Conservation (phyloP, 1,140 invertebrate genomes). For the Meloidogyne hapla region DNA sequence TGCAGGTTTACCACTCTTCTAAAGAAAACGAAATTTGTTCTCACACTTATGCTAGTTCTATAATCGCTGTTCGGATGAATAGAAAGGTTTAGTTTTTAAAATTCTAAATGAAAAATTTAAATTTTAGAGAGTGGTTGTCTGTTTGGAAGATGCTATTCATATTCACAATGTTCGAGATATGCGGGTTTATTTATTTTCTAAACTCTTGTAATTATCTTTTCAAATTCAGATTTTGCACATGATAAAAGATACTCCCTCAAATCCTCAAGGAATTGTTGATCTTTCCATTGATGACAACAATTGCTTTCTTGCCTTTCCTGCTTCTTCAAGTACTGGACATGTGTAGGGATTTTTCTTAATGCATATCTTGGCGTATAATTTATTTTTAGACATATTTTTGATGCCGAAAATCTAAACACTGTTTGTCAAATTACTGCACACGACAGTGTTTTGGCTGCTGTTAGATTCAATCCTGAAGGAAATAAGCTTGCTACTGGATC, state of each 20-base stretch:
- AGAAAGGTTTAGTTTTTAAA: constrained; percentile 72
- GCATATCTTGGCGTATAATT: too few relatives aligned
- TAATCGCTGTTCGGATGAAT: constrained; percentile 92
- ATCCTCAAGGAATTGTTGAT: constrained; percentile 85
- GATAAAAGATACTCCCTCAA: constrained; percentile 93
- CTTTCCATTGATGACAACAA: constrained; percentile 82
- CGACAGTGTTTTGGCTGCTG: constrained; percentile 88
- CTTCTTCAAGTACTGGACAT: constrained; percentile 64
- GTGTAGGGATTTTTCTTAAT: constrained; percentile 35
- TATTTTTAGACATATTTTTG: constrained; percentile 78
- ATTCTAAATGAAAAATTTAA: constrained; percentile 1
- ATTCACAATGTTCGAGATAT: constrained; percentile 98
- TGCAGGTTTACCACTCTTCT: constrained; percentile 36
- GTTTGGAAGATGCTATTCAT: constrained; percentile 92
- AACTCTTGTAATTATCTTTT: neutral
- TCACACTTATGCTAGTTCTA: constrained; percentile 95
- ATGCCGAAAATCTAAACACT: constrained; percentile 79
- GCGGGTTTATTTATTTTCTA: constrained; percentile 73
- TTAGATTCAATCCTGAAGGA: constrained; percentile 86
- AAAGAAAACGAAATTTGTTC: constrained; percentile 97
- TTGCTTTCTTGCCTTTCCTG: constrained; percentile 94
- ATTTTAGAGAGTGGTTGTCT: constrained; percentile 84
- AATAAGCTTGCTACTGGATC: constrained; percentile 86
- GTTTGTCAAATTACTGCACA: constrained; percentile 74
- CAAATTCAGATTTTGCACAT: constrained; percentile 74